Evolutionary conservation across 92 coral and sea anemone species (phyloP).

Genomic region (Bergia puertoricense): DNA sequence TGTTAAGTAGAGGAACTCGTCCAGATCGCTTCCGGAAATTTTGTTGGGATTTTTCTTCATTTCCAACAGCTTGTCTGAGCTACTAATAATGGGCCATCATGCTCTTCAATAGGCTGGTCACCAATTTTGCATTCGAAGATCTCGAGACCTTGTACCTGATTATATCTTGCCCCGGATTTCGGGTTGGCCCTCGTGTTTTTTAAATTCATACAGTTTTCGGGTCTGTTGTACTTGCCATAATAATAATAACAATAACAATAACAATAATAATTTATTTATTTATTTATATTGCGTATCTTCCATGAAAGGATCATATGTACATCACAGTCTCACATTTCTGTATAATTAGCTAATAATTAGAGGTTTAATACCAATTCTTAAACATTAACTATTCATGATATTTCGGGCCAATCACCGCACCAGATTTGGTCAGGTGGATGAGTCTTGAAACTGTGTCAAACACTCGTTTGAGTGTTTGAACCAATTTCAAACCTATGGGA

Average conservation of each 20-base stretch:
- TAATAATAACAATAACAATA: background rate
- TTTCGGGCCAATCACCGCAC: no score
- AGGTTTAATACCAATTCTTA: no score
- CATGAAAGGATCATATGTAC: background rate
- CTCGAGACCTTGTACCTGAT: slow-evolving; percentile 44
- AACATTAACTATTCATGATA: no score
- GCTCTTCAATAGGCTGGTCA: slow-evolving; percentile 42
- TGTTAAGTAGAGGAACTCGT: slow-evolving; percentile 36
- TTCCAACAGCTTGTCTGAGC: slow-evolving; percentile 49
- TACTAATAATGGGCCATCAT: slow-evolving; percentile 43
- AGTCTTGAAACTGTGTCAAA: no score
- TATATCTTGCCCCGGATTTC: slow-evolving; percentile 53
- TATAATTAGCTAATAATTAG: no score
- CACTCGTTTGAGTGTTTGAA: no score
- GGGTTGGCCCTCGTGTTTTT: slow-evolving; percentile 44
- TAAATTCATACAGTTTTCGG: slow-evolving; percentile 46
- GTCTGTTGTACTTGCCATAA: slow-evolving; percentile 44
- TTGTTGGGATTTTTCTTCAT: slow-evolving; percentile 45
- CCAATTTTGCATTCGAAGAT: slow-evolving; percentile 54
- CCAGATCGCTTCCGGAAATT: slow-evolving; percentile 33
- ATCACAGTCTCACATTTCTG: no score
- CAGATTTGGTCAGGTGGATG: no score
- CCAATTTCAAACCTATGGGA: no score
- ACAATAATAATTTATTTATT: slow-evolving; percentile 11
- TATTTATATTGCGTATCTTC: background rate